Conservation (phyloP, 2,888 invertebrate species). For the Lysandra bellargus region DNA sequence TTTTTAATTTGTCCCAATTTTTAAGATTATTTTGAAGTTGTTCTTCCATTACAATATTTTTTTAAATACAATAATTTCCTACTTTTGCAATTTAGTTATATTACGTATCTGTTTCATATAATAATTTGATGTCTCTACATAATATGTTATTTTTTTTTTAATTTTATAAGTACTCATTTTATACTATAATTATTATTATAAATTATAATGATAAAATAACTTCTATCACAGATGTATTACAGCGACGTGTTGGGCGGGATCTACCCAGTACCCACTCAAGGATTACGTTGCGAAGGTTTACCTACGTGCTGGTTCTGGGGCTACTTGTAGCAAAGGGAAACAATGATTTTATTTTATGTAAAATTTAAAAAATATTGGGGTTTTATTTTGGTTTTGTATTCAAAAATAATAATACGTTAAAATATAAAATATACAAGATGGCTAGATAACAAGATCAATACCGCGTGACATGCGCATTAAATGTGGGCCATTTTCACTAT, state of each 20-base stretch:
- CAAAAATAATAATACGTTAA: slow-evolving; percentile 25
- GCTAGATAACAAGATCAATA: slow-evolving; percentile 66
- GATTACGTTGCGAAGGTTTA: neutral
- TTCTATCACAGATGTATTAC: too few relatives aligned
- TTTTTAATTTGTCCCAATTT: too few relatives aligned
- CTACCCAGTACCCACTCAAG: neutral
- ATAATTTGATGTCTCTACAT: too few relatives aligned
- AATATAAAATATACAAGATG: slow-evolving; percentile 49
- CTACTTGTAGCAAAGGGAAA: neutral
- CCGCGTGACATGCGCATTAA: slow-evolving; percentile 71
- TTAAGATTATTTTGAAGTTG: too few relatives aligned
- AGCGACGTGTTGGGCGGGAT: neutral
- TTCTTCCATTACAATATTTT: too few relatives aligned
- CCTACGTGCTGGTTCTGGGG: neutral
- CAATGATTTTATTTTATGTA: neutral
- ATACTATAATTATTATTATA: too few relatives aligned
- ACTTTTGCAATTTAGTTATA: too few relatives aligned
- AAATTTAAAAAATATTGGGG: neutral
- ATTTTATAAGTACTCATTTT: too few relatives aligned
- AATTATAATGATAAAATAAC: too few relatives aligned
- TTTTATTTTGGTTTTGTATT: neutral
- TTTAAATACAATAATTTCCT: too few relatives aligned
- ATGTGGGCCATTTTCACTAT: slow-evolving; percentile 63
- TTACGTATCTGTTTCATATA: too few relatives aligned
- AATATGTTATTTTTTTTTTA: too few relatives aligned